Evolutionary conservation across 2,113 vertebrate genomes (phyloP).

Genomic region (Telmatochromis sp.): DNA sequence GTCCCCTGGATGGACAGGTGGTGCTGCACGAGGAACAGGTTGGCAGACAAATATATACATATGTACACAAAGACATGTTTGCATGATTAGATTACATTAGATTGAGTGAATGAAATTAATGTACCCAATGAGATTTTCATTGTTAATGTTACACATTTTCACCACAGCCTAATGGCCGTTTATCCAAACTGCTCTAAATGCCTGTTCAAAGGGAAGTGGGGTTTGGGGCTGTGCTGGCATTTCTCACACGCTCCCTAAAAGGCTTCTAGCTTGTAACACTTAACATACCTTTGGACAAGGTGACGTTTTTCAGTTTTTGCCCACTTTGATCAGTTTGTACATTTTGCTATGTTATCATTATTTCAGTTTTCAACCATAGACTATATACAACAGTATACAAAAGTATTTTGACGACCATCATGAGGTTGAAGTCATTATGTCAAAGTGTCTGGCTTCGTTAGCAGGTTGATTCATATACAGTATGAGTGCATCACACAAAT

Average conservation of each 20-base stretch:
- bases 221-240: background rate
- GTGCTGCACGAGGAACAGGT: slow-evolving; percentile 95
- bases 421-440: background rate
- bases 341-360: background rate
- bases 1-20: slow-evolving; percentile 84
- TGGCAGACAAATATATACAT: background rate
- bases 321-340: background rate
- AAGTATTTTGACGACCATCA: background rate
- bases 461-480: background rate
- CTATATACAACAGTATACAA: background rate
- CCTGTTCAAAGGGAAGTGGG: background rate
- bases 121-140: background rate
- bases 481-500: background rate
- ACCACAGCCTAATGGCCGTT: background rate
- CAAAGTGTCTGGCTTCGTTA: background rate
- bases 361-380: background rate
- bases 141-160: background rate
- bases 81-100: background rate
- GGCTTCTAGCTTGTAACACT: background rate
- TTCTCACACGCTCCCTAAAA: background rate
- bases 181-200: background rate
- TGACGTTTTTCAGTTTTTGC: background rate
- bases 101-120: background rate
- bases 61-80: background rate
- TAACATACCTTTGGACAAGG: background rate